Evolutionary conservation across 2,113 vertebrate genomes (phyloP).

Genomic region (Pelobates fuscus): DNA sequence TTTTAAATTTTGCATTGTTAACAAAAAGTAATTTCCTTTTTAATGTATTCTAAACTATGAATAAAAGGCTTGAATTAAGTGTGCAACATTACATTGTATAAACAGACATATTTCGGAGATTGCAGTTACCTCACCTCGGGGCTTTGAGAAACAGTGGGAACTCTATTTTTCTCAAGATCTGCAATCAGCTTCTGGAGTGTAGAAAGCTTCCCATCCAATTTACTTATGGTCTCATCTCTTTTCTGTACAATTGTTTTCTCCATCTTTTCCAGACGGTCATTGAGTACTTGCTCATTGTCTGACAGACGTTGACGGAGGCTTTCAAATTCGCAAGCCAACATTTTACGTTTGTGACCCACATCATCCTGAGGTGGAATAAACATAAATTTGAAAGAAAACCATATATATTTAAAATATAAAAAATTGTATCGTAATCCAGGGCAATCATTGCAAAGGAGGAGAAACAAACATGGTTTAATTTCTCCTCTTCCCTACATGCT

Average conservation of each 20-base stretch:
- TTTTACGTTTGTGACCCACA: slow-evolving; percentile 13
- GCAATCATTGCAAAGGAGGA: too few relatives aligned
- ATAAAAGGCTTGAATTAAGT: too few relatives aligned
- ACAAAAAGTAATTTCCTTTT: too few relatives aligned
- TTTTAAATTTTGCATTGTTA: too few relatives aligned
- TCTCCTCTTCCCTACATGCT: too few relatives aligned
- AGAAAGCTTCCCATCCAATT: slow-evolving; percentile 4
- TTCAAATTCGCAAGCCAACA: slow-evolving; percentile 18
- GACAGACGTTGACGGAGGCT: slow-evolving; percentile 11
- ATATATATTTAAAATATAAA: too few relatives aligned
- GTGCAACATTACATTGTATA: too few relatives aligned
- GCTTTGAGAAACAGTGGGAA: neutral
- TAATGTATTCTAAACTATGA: too few relatives aligned
- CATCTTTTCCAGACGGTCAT: slow-evolving; percentile 14
- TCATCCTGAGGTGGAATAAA: slow-evolving; percentile 10
- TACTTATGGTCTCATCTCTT: slow-evolving; percentile 1
- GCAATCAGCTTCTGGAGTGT: slow-evolving; percentile 4
- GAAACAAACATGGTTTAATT: too few relatives aligned
- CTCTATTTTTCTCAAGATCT: slow-evolving; percentile 17
- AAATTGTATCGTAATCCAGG: too few relatives aligned
- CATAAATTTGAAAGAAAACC: too few relatives aligned
- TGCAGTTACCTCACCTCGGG: neutral
- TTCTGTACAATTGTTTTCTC: slow-evolving; percentile 11
- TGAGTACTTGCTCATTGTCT: slow-evolving; percentile 1
- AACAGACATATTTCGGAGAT: too few relatives aligned